A percentile compares a stretch with the other conserved stretches of the same genome.
phyloP scores from a whole-genome alignment of 2,797 vertebrate genomes.

The Gadopsis bispinosus region DNA sequence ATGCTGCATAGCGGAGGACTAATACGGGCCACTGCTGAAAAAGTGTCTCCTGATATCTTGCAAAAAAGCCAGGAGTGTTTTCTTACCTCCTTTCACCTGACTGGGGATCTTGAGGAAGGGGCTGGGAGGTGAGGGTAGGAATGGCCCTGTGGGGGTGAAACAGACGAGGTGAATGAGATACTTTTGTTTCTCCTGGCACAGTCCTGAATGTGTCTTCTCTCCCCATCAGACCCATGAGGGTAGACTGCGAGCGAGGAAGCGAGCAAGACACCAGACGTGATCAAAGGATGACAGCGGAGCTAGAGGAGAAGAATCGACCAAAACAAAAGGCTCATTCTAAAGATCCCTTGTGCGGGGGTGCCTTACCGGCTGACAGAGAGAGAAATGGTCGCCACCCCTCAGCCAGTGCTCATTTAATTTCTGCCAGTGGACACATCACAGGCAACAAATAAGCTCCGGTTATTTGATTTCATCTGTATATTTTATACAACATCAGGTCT shows the following conservation, averaged over 20 bases:
- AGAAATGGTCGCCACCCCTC: constrained; percentile 77
- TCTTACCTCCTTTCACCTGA: constrained; percentile 79
- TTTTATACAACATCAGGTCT: constrained; percentile 34
- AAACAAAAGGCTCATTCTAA: constrained; percentile 85
- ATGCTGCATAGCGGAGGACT: constrained; percentile 46
- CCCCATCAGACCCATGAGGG: constrained; percentile 66
- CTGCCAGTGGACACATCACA: constrained; percentile 72
- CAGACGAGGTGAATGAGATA: constrained; percentile 65
- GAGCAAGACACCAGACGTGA: constrained; percentile 70
- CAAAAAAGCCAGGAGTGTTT: constrained; percentile 62
- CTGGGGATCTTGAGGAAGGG: constrained; percentile 45
- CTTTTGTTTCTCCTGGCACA: constrained; percentile 64
- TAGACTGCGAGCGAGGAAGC: constrained; percentile 60
- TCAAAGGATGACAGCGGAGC: constrained; percentile 86
- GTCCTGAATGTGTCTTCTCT: constrained; percentile 61
- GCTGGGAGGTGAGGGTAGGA: constrained; percentile 37
- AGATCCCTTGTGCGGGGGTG: constrained; percentile 72
- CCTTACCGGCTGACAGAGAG: constrained; percentile 69
- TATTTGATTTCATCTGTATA: constrained; percentile 48
- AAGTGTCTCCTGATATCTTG: constrained; percentile 46
- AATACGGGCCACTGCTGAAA: constrained; percentile 57
- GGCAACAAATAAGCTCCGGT: constrained; percentile 48
- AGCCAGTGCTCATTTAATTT: constrained; percentile 58
- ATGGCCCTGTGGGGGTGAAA: constrained; percentile 61
- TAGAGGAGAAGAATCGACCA: constrained; percentile 81